Conservation (phyloP, 2,888 invertebrate species). For the Chironomus tentans region DNA sequence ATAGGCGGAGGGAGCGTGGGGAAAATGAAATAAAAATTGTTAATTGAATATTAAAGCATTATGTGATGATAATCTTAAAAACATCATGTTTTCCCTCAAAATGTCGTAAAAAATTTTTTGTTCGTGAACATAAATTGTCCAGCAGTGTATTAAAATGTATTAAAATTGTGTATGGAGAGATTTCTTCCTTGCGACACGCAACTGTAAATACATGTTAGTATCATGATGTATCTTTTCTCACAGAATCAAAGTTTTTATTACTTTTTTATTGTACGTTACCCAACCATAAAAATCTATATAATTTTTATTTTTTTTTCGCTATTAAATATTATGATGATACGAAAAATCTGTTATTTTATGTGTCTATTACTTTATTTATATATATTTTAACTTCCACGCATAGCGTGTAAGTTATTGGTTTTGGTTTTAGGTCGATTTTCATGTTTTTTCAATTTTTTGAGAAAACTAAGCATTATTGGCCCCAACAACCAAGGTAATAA, state of each 20-base stretch:
- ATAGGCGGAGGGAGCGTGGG: neutral
- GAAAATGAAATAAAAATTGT: neutral
- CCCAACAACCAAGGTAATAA: too few species aligned
- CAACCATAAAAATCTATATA: slow-evolving; percentile 19
- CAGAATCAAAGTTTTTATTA: slow-evolving; percentile 4
- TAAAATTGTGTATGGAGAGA: too few species aligned
- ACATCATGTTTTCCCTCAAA: neutral
- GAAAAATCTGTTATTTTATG: slow-evolving; percentile 24
- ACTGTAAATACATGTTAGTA: too few species aligned
- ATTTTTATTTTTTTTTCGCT: neutral
- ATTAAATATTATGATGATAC: slow-evolving; percentile 24
- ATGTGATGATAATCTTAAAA: neutral
- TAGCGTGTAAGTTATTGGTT: too few species aligned
- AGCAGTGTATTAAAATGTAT: neutral
- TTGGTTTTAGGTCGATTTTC: too few species aligned
- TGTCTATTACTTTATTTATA: slow-evolving; percentile 8
- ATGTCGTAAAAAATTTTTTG: neutral
- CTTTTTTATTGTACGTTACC: slow-evolving; percentile 18
- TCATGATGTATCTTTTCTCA: neutral
- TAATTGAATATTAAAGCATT: neutral
- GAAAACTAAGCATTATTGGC: too few species aligned
- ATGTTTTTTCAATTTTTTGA: too few species aligned
- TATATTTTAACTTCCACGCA: too few species aligned
- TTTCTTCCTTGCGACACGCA: neutral
- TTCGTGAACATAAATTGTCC: neutral